Conservation (phyloP, 1,140 invertebrate species). For the Medauroidea extradentata region DNA sequence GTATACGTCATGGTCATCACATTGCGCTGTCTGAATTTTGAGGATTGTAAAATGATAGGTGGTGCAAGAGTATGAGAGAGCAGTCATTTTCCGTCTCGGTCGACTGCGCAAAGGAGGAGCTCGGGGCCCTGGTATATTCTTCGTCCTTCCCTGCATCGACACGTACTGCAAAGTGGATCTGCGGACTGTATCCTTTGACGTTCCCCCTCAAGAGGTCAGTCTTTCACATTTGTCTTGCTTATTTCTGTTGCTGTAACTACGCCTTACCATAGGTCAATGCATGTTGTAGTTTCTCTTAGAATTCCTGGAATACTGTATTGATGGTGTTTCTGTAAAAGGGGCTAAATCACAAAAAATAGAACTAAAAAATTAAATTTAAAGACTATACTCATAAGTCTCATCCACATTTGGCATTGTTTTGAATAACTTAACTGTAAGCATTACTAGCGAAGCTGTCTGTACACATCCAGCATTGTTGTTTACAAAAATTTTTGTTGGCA, state of each 20-base stretch:
- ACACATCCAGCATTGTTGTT: too few relatives aligned
- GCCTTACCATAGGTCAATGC: neutral
- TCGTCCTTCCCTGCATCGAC: slow-evolving; percentile 87
- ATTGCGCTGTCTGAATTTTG: too few relatives aligned
- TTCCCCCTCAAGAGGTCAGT: slow-evolving; percentile 72
- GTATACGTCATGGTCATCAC: too few relatives aligned
- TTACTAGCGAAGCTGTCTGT: too few relatives aligned
- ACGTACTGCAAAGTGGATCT: slow-evolving; percentile 85
- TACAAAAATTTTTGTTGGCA: too few relatives aligned
- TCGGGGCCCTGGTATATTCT: slow-evolving; percentile 68
- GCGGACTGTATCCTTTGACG: slow-evolving; percentile 75
- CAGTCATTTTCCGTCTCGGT: slow-evolving; percentile 71
- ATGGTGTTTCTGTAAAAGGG: too few relatives aligned
- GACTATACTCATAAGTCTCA: too few relatives aligned
- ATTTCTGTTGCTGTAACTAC: neutral
- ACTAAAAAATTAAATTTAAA: too few relatives aligned
- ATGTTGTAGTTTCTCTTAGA: neutral
- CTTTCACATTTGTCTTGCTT: neutral
- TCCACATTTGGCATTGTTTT: too few relatives aligned
- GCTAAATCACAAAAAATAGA: too few relatives aligned
- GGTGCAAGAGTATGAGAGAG: slow-evolving; percentile 73
- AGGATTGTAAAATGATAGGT: slow-evolving; percentile 56
- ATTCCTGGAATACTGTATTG: too few relatives aligned
- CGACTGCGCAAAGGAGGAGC: slow-evolving; percentile 63
- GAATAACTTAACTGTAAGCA: too few relatives aligned